Conservation (phyloP, 2,113 vertebrate genomes). For the Thamnaconus septentrionalis region DNA sequence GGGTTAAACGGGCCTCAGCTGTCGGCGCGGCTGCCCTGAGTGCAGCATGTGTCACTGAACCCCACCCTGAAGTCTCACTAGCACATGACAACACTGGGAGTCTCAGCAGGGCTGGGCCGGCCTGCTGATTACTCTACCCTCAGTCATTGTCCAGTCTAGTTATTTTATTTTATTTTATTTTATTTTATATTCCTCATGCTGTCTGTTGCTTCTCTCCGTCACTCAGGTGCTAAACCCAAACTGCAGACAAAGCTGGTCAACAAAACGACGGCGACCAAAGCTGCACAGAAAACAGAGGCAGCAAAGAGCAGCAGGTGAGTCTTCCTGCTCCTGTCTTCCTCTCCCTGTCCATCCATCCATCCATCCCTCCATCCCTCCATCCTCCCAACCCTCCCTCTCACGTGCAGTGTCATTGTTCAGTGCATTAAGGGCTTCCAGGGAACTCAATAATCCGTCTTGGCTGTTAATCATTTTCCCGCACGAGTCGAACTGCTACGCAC, state of each 20-base stretch:
- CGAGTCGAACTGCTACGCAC: no score
- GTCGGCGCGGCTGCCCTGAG: conserved; percentile 8
- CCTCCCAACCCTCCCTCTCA: no score
- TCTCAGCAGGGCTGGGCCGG: neutral
- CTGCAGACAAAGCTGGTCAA: conserved; percentile 57
- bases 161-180: no score
- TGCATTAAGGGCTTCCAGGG: neutral
- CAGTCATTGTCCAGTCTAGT: no score
- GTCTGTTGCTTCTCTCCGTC: conserved; percentile 7
- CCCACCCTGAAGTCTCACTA: neutral
- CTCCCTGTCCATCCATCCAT: neutral
- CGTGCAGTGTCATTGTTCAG: no score
- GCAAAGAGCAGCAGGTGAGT: conserved; percentile 74
- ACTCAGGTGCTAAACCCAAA: conserved; percentile 72
- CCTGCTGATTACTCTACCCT: no score
- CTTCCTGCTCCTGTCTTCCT: neutral
- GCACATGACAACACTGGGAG: neutral
- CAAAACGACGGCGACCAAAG: conserved; percentile 65
- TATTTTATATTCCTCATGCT: neutral
- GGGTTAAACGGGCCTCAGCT: conserved; percentile 24
- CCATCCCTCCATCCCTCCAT: neutral
- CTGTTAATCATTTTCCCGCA: neutral
- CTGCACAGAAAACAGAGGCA: conserved; percentile 62
- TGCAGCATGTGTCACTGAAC: conserved; percentile 9
- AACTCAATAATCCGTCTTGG: neutral